Percentiles rank a stretch among this genome's conserved stretches.
These are phyloP conservation scores for Glaucomys volans DNA, from an alignment of 2,113 vertebrate species.

Conservation along the genomic window DNA sequence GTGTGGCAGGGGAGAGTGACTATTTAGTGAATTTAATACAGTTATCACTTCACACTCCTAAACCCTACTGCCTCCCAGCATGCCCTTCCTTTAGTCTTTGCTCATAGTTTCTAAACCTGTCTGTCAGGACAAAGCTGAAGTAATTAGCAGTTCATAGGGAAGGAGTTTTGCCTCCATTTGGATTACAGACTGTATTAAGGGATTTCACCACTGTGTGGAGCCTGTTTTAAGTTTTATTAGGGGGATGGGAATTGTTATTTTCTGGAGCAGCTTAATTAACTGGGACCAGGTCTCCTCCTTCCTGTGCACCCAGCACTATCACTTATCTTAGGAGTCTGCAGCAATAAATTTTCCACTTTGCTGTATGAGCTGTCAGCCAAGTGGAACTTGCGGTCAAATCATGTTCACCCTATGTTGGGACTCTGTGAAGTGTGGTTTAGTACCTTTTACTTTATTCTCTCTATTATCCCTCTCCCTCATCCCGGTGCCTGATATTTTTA, in stretches of 20 bases:
- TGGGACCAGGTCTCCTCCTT: background rate
- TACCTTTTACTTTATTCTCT: background rate
- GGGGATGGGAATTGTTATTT: background rate
- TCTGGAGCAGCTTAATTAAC: background rate
- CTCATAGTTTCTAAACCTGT: background rate
- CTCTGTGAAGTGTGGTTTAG: background rate
- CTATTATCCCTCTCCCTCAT: background rate
- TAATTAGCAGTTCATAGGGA: background rate
- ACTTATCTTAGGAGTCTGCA: background rate
- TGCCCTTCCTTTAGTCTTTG: background rate
- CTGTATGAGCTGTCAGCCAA: background rate
- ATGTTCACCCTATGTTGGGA: background rate
- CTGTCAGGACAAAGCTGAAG: background rate
- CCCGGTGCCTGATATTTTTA: background rate
- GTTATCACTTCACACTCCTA: background rate
- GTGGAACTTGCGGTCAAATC: background rate
- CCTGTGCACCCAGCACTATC: too few relatives aligned
- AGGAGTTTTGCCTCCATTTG: background rate
- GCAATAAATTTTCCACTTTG: background rate
- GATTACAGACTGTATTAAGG: background rate
- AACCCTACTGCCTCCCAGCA: background rate
- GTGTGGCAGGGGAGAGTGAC: background rate
- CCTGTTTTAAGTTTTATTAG: background rate
- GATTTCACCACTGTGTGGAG: background rate
- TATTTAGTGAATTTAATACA: background rate